Base-by-base conservation (phyloP, 2,797 vertebrate species). In the Parambassis ranga region DNA sequence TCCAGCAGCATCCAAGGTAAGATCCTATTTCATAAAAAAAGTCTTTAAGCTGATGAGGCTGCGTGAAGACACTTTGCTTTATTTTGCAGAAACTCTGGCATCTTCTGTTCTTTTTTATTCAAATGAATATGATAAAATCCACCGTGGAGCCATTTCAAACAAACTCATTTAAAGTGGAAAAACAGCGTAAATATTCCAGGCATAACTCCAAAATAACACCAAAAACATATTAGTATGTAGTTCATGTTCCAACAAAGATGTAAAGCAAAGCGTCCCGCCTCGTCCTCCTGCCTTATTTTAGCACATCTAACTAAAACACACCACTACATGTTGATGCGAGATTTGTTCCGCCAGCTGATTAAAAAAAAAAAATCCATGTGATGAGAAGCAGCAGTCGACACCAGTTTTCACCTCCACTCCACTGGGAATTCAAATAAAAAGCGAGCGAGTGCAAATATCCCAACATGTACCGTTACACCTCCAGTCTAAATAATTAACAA, bases 291-390 rank as follows among this genome's bases (percentile, higher is more conserved):
- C 38, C 14, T 60, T 10, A 1, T 65, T 56, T 43, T n/a, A 24
- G 62, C 51, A 65, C 78, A 46, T 20, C 7, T 14, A 61, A 63
- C 7, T 14, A 61, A 63, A 52, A 22, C 51, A n/a, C 75, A 31
- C 57, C 2, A 18, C n/a, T 35, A 63, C 87, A 87, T 87, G 52
- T 61, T 63, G 71, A 86, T 83, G 56, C 23, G 65, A 76, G 70
- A 87, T 88, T 86, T 62, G 84, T 86, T 85, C 79, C 77, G 55
- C 80, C 61, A 58, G 57, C 36, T 65, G 67, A 79, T 82, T 72
- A 19, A 41, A 57, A 52, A 10, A 16, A 20, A 24, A 15, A 41
- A 44, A 11, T 48, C 48, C 41, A 39, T 3, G 42, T 14, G 56
- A 18, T 39, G 43, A 27, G 33, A 75, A 6, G 15, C 55, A 26